These are phyloP conservation scores for Philaethria dido DNA, from an alignment of 2,888 invertebrate genomes.

Conservation along the genomic window DNA sequence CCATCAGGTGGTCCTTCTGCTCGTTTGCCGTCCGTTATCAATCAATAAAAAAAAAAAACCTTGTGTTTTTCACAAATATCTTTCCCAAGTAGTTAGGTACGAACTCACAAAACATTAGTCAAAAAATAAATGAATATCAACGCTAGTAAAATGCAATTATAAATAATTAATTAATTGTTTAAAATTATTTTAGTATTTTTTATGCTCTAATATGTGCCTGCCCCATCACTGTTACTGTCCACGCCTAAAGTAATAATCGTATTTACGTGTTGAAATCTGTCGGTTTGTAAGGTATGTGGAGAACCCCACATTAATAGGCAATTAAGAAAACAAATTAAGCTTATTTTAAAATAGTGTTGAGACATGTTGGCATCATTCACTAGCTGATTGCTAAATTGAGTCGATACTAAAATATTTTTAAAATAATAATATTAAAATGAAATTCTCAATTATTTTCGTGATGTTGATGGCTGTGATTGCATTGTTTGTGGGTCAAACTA, in stretches of 20 bases:
- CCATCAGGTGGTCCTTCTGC: too few species aligned
- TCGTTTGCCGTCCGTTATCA: too few species aligned
- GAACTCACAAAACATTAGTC: too few species aligned
- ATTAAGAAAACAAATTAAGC: background rate
- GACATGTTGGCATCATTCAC: background rate
- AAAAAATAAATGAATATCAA: too few species aligned
- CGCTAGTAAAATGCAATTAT: too few species aligned
- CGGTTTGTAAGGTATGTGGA: background rate
- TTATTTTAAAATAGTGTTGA: background rate
- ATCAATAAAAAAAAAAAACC: too few species aligned
- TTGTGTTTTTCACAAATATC: too few species aligned
- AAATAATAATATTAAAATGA: conserved; percentile 47
- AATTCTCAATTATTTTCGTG: conserved; percentile 49
- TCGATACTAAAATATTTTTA: background rate
- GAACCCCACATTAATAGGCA: background rate
- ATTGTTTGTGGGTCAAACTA: conserved; percentile 46
- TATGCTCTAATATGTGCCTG: too few species aligned
- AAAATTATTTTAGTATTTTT: too few species aligned
- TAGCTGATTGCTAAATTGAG: background rate
- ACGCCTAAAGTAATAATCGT: background rate
- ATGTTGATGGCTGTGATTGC: conserved; percentile 50
- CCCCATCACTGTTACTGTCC: background rate
- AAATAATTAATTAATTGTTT: too few species aligned
- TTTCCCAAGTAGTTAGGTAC: too few species aligned
- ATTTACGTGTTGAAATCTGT: background rate